phyloP scores from a whole-genome alignment of 2,113 vertebrate genomes.

The Neolamprologus modestus region DNA sequence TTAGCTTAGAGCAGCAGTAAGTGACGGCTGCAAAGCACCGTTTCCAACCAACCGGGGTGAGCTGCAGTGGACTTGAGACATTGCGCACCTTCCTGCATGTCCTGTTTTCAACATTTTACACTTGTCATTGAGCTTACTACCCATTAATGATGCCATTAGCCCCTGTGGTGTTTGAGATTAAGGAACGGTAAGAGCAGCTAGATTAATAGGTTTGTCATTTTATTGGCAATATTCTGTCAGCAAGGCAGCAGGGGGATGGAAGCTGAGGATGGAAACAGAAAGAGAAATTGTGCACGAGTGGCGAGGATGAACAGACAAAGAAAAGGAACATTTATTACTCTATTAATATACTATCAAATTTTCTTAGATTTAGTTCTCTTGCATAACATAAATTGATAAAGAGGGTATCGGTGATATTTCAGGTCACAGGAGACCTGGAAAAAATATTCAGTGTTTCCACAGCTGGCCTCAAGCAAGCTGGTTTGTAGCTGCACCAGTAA shows the following conservation, averaged over 20 bases:
- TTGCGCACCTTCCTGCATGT: not conserved
- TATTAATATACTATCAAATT: not conserved
- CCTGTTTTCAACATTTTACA: not conserved
- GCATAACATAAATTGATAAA: conserved; percentile 5
- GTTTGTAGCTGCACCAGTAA: not conserved
- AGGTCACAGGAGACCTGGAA: conserved; percentile 8
- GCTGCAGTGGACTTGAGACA: not conserved
- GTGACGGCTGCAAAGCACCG: not conserved
- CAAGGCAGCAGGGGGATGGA: not conserved
- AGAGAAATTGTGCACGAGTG: not conserved
- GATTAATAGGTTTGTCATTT: conserved; percentile 16
- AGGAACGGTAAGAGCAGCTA: not conserved
- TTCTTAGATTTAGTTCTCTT: not conserved
- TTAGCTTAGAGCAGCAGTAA: not conserved
- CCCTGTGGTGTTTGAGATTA: not conserved
- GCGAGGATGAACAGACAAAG: not conserved
- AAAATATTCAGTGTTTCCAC: conserved; percentile 49
- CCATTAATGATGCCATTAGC: not conserved
- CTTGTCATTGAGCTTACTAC: not conserved
- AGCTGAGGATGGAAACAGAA: not conserved
- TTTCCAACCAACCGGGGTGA: not conserved
- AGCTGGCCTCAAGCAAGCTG: conserved; percentile 38
- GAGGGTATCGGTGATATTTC: not conserved
- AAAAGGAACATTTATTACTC: not conserved
- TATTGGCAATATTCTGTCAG: conserved; percentile 5